These are phyloP conservation scores for Chymomyza caudatula DNA, from an alignment of 2,888 invertebrate species.

Conservation along the genomic window DNA sequence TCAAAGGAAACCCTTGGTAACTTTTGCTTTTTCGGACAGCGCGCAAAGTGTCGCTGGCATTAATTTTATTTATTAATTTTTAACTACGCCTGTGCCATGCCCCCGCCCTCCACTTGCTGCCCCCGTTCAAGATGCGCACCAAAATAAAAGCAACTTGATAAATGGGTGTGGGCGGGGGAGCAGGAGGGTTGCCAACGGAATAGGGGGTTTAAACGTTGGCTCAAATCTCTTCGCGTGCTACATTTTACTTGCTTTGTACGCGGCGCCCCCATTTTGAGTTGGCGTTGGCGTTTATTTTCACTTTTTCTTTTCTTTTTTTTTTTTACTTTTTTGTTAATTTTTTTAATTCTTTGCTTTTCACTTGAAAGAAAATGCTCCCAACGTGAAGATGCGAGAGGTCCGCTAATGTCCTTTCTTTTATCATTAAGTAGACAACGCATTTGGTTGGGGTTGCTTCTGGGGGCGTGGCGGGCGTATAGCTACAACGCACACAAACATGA, in stretches of 20 bases:
- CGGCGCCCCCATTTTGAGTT: slow-evolving; percentile 11
- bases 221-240: slow-evolving; percentile 58
- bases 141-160: slow-evolving; percentile 72
- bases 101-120: neutral
- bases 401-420: slow-evolving; percentile 73
- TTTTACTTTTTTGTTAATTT: slow-evolving; percentile 59
- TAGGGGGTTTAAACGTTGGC: neutral
- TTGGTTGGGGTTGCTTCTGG: slow-evolving; percentile 42
- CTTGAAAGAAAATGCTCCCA: slow-evolving; percentile 63
- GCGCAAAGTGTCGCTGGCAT: slow-evolving; percentile 71
- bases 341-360: slow-evolving; percentile 72
- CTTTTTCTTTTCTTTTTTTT: slow-evolving; percentile 32
- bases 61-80: slow-evolving; percentile 76
- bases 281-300: slow-evolving; percentile 15
- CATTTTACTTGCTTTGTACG: slow-evolving; percentile 48
- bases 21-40: slow-evolving; percentile 34
- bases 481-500: slow-evolving; percentile 45
- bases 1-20: slow-evolving; percentile 71
- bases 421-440: slow-evolving; percentile 67
- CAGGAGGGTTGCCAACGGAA: neutral
- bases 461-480: neutral
- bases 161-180: slow-evolving; percentile 42
- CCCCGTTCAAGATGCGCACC: slow-evolving; percentile 42
- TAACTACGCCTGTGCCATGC: slow-evolving; percentile 56
- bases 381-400: slow-evolving; percentile 65